A percentile compares a stretch with the other conserved stretches of the same genome.
Conservation (phyloP, 35 echinoderm and acorn worm genomes). For the Nesometra sesokonis region DNA sequence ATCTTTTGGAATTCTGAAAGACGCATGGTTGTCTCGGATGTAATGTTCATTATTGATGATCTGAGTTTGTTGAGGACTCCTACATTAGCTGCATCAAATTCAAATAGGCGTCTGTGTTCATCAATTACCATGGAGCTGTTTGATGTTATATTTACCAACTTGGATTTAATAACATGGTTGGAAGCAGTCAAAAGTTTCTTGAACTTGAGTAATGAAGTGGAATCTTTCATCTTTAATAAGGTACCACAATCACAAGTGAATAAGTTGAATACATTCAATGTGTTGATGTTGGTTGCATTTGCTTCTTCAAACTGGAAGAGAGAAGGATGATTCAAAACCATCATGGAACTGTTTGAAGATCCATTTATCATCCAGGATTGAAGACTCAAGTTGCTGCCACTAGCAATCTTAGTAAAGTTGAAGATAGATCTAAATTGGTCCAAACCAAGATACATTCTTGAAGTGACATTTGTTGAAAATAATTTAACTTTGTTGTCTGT, state of each 20-base stretch:
- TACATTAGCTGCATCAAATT: conserved; percentile 1
- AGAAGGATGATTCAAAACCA: background rate
- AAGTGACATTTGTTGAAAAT: background rate
- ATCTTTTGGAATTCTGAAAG: conserved; percentile 3
- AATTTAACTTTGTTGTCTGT: background rate
- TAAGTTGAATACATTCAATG: background rate
- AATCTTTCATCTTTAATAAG: background rate
- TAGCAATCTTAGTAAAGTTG: conserved; percentile 7
- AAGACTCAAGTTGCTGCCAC: background rate
- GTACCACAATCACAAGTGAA: background rate
- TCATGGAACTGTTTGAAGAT: conserved; percentile 7
- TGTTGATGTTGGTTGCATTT: background rate
- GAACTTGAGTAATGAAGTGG: conserved; percentile 5
- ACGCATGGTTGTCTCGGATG: background rate
- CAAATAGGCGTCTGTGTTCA: background rate
- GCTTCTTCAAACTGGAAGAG: conserved; percentile 2
- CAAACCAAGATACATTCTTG: background rate
- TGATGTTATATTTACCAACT: background rate
- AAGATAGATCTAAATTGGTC: conserved; percentile 7
- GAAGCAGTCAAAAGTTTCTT: background rate
- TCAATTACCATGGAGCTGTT: conserved; percentile 7
- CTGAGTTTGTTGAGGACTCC: background rate
- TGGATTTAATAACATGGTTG: background rate
- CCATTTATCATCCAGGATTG: conserved; percentile 2
- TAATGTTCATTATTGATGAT: background rate